Evolutionary conservation across 2,113 vertebrate genomes (phyloP).

Genomic region (Amblyornis subalaris): DNA sequence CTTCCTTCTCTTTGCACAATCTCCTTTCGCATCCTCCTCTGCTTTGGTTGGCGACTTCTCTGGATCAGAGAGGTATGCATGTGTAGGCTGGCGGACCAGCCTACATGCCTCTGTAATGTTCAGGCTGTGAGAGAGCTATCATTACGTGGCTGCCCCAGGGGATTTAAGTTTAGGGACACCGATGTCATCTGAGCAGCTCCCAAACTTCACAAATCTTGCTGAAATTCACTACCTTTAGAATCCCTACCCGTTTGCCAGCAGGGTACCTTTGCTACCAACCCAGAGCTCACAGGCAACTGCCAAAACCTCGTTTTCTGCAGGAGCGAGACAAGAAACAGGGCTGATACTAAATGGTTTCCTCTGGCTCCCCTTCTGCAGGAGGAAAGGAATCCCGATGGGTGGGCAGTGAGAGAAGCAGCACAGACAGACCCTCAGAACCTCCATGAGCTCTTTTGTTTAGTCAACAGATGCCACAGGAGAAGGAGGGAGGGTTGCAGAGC

Average conservation of each 20-base stretch:
- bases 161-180: background rate
- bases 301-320: background rate
- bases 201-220: background rate
- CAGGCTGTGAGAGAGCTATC: background rate
- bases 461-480: slow-evolving; percentile 22
- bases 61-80: background rate
- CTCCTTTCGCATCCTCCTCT: background rate
- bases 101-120: background rate
- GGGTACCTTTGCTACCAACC: background rate
- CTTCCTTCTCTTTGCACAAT: background rate
- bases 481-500: background rate
- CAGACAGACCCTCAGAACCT: background rate
- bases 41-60: background rate
- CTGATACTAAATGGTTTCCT: background rate
- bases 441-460: background rate
- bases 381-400: fast-evolving
- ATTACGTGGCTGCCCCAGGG: background rate
- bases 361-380: background rate
- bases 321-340: background rate
- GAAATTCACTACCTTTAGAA: background rate
- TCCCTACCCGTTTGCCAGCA: background rate
- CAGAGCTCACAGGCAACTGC: background rate
- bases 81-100: background rate
- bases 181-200: background rate
- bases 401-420: background rate